Evolutionary conservation across 2,888 invertebrate genomes (phyloP), one percentile per base, ranked within the genome.

Genomic region (Malthinus flaveolus): DNA sequence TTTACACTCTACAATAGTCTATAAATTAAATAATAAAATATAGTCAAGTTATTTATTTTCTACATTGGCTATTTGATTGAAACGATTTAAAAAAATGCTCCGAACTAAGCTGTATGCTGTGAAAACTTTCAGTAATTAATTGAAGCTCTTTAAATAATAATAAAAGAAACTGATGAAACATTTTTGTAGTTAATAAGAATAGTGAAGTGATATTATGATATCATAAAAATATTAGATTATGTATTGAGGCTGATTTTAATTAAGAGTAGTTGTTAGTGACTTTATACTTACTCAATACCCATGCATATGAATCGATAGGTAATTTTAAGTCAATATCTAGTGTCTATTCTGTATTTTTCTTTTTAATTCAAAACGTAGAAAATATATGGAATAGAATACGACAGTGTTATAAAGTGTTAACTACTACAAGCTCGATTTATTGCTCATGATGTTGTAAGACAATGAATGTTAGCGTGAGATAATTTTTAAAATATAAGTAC

Each of bases 161-260:
- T 11, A 12, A 39, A 5, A 33, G 34, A 48, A 48, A 34, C 32
- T 48, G 33, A 34, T n/a, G 31, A 46, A 45, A 47, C 48, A 54
- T 54, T 44, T 32, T 39, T 48, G 49, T 56, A 56, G 49, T 37
- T 50, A 8, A 36, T 31, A 56, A 49, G 49, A 39, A 2, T 56
- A 50, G 50, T 44, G 37, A 56, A 44, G 56, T 56, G 56, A 56
- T 56, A 56, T 55, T 54, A 47, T 44, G 39, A 49, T 56, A 44
- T 50, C 49, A 44, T 34, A 50, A 36, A 56, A 50, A 44, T 42
- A 12, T 56, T 56, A 56, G 56, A 50, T 56, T 56, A 46, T 32
- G 47, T 50, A 50, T 50, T 46, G 56, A 56, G 56, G 49, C 56
- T 56, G 56, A 56, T 56, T 51, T 56, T 56, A 50, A 56, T 50